phyloP scores from a whole-genome alignment of 2,113 vertebrate genomes.

The Lathamus discolor region DNA sequence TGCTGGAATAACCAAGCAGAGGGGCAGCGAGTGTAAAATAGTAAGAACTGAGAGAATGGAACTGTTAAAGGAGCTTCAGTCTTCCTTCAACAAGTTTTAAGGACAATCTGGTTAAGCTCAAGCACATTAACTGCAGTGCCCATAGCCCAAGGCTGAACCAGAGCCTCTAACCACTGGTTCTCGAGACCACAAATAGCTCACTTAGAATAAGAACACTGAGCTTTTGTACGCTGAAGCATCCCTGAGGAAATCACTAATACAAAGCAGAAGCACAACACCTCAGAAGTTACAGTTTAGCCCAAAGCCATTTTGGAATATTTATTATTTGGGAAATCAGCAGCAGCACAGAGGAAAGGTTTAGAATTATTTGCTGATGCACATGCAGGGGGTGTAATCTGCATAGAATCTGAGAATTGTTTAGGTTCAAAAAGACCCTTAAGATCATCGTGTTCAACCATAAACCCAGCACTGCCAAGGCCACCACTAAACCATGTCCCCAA shows the following conservation, averaged over 20 bases:
- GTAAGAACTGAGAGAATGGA: neutral
- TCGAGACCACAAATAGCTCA: neutral
- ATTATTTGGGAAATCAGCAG: slow-evolving; percentile 47
- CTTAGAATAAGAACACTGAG: neutral
- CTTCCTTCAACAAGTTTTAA: neutral
- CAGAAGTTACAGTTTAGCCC: neutral
- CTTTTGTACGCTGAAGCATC: neutral
- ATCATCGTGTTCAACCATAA: neutral
- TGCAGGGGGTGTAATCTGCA: neutral
- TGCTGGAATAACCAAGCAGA: neutral
- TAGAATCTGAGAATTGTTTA: neutral
- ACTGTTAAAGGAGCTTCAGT: neutral
- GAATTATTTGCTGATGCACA: neutral
- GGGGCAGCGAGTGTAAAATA: accelerated
- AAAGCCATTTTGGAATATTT: slow-evolving; percentile 29
- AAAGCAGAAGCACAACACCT: neutral
- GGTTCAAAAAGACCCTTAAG: neutral
- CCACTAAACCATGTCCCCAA: neutral
- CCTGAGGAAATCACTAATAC: neutral
- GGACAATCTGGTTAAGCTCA: neutral
- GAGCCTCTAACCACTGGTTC: neutral
- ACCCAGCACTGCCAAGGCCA: neutral
- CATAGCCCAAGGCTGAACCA: slow-evolving; percentile 4
- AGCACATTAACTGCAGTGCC: neutral
- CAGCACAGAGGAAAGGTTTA: neutral